A percentile compares a stretch with the other conserved stretches of the same genome.
Evolutionary conservation across 92 coral and sea anemone species (phyloP).

Genomic region (Epizoanthus illoricatus): DNA sequence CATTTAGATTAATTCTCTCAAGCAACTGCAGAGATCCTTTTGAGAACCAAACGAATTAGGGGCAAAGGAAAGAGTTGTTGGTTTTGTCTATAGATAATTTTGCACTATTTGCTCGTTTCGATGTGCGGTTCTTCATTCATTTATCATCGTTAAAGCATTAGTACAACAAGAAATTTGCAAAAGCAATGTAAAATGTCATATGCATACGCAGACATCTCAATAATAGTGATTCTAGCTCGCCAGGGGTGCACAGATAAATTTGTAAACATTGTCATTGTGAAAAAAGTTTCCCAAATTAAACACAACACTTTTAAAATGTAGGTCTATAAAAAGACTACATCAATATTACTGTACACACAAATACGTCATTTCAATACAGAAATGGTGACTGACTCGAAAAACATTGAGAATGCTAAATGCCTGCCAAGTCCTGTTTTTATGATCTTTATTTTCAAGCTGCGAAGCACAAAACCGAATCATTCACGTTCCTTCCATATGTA

Average conservation of each 20-base stretch:
- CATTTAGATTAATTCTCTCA: neutral
- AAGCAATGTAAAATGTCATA: neutral
- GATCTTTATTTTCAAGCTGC: slow-evolving; percentile 23
- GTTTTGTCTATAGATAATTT: neutral
- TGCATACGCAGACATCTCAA: neutral
- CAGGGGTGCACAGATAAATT: neutral
- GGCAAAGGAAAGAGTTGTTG: neutral
- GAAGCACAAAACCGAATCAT: slow-evolving; percentile 6
- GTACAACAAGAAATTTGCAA: neutral
- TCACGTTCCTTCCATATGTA: too few species aligned
- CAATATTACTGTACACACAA: slow-evolving; percentile 9
- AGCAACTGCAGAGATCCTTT: too few species aligned
- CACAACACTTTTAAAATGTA: neutral
- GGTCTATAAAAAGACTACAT: neutral
- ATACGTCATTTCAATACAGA: slow-evolving; percentile 20
- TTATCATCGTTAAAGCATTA: neutral
- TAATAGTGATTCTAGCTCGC: slow-evolving; percentile 4
- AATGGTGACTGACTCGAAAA: neutral
- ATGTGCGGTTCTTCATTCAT: neutral
- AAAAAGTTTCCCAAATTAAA: neutral
- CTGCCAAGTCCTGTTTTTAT: neutral
- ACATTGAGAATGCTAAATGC: neutral
- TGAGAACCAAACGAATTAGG: too few species aligned
- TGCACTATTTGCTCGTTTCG: neutral
- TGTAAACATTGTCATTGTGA: neutral